phyloP scores from a whole-genome alignment of 2,888 invertebrate species.

The Apocheima hispidaria region DNA sequence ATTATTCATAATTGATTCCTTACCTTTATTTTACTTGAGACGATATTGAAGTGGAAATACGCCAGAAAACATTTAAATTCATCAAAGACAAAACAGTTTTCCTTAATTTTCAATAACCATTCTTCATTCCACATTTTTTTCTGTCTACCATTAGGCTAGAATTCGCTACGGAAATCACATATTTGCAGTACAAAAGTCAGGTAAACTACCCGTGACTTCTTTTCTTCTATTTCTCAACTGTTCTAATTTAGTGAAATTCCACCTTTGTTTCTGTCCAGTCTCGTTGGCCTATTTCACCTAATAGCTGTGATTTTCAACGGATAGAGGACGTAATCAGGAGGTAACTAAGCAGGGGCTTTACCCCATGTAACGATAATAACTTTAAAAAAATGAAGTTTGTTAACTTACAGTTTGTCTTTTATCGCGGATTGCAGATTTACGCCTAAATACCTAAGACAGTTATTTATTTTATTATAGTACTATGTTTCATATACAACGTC shows the following conservation, averaged over 20 bases:
- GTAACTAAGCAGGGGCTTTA: too few relatives aligned
- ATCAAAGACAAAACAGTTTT: conserved; percentile 29
- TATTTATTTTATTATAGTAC: too few relatives aligned
- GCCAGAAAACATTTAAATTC: too few relatives aligned
- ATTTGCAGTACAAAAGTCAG: conserved; percentile 25
- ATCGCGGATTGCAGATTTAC: too few relatives aligned
- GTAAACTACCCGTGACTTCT: conserved; percentile 26
- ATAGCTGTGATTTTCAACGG: conserved; percentile 28
- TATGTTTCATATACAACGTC: too few relatives aligned
- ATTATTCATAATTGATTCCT: too few relatives aligned
- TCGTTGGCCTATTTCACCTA: conserved; percentile 43
- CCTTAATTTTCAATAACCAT: background rate
- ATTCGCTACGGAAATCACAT: conserved; percentile 31
- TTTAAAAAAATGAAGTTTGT: background rate
- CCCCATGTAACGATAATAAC: background rate
- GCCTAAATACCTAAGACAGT: too few relatives aligned
- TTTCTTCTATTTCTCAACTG: conserved; percentile 34
- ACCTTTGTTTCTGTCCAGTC: conserved; percentile 34
- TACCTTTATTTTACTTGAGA: too few relatives aligned
- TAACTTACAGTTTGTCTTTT: too few relatives aligned
- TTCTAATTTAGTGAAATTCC: conserved; percentile 32
- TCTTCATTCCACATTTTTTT: background rate
- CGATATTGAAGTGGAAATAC: too few relatives aligned
- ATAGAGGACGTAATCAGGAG: conserved; percentile 14
- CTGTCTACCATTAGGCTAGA: conserved; percentile 18